A percentile compares a stretch with the other conserved stretches of the same genome.
Conservation (phyloP, 2,888 invertebrate genomes). For the Molorchus minor region DNA sequence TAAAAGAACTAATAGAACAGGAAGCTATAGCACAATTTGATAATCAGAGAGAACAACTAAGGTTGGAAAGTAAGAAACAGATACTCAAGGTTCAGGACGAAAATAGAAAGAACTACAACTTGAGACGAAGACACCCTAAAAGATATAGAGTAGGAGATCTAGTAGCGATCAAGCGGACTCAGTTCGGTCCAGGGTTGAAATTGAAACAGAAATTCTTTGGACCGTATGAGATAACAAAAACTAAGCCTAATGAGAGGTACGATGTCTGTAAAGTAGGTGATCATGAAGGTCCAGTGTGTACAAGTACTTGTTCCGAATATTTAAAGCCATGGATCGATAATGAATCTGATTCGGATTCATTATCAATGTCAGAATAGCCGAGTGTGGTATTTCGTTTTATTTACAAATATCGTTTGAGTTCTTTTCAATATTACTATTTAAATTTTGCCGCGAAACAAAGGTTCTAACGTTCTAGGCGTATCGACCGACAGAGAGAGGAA, state of each 20-base stretch:
- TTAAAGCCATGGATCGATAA: too few relatives aligned
- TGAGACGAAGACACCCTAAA: slow-evolving; percentile 36
- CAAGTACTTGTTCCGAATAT: too few relatives aligned
- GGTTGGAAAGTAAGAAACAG: slow-evolving; percentile 26
- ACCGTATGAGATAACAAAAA: slow-evolving; percentile 38
- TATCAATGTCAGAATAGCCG: too few relatives aligned
- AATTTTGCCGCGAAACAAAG: too few relatives aligned
- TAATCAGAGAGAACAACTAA: slow-evolving; percentile 27
- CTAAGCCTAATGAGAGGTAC: slow-evolving; percentile 51
- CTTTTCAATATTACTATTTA: too few relatives aligned
- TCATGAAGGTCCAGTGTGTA: slow-evolving; percentile 51
- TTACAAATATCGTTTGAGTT: too few relatives aligned
- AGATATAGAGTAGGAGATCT: slow-evolving; percentile 42
- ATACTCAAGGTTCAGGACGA: slow-evolving; percentile 40
- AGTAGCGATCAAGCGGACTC: slow-evolving; percentile 55
- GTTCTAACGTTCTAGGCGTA: too few relatives aligned
- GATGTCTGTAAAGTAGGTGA: slow-evolving; percentile 48
- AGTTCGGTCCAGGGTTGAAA: slow-evolving; percentile 54
- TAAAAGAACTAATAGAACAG: slow-evolving; percentile 28
- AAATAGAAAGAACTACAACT: slow-evolving; percentile 42
- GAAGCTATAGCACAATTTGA: slow-evolving; percentile 25
- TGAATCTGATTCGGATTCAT: too few relatives aligned
- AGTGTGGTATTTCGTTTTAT: too few relatives aligned
- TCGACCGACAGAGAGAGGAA: too few relatives aligned
- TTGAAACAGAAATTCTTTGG: slow-evolving; percentile 53